phyloP scores from a whole-genome alignment of 1,140 invertebrate species.

The Ctenoplectra terminalis region DNA sequence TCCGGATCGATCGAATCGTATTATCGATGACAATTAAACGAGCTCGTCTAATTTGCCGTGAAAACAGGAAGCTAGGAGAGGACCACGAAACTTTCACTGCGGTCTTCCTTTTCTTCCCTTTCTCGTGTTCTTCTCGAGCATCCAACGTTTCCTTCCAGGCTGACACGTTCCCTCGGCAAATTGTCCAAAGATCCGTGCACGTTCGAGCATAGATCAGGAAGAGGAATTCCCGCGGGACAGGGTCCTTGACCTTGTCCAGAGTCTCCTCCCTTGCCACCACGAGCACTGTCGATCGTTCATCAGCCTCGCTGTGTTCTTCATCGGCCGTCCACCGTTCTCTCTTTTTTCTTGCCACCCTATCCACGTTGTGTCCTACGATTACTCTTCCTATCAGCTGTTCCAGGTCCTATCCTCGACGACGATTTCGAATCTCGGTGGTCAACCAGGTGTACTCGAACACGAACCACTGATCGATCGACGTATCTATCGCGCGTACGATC shows the following conservation, averaged over 20 bases:
- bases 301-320: slow-evolving; percentile 62
- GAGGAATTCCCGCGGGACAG: slow-evolving; percentile 38
- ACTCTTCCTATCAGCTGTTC: too few relatives aligned
- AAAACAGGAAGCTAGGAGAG: slow-evolving; percentile 15
- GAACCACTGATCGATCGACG: not conserved
- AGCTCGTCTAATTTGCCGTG: slow-evolving; percentile 13
- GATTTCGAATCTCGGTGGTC: not conserved
- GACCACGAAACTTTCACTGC: slow-evolving; percentile 61
- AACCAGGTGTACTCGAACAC: not conserved
- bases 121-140: slow-evolving; percentile 4
- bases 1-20: not conserved
- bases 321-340: slow-evolving; percentile 45
- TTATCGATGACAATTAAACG: not conserved
- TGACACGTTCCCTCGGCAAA: not conserved
- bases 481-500: not conserved
- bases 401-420: not conserved
- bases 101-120: slow-evolving; percentile 35
- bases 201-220: slow-evolving; percentile 61
- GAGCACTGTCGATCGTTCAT: slow-evolving; percentile 52
- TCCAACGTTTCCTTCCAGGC: slow-evolving; percentile 14
- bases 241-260: slow-evolving; percentile 50
- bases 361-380: not conserved
- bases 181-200: not conserved
- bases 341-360: not conserved
- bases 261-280: slow-evolving; percentile 53